Evolutionary conservation across 2,888 invertebrate genomes (phyloP).

Genomic region (Syritta pipiens): DNA sequence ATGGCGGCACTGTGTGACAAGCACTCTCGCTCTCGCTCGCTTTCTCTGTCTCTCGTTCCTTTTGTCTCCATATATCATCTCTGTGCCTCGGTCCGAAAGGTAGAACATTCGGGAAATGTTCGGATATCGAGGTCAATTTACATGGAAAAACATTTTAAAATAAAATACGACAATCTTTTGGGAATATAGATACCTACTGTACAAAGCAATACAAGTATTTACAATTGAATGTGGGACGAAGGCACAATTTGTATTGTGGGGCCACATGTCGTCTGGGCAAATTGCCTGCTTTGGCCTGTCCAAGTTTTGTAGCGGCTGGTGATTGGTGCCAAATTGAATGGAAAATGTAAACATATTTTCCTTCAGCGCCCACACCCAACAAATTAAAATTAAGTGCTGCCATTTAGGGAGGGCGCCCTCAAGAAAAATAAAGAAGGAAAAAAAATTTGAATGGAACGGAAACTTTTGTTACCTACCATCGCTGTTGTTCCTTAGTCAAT

Average conservation of each 20-base stretch:
- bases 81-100: slow-evolving; percentile 32
- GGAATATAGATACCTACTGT: slow-evolving; percentile 22
- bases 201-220: neutral
- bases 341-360: slow-evolving; percentile 69
- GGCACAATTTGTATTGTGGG: slow-evolving; percentile 41
- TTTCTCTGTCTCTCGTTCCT: slow-evolving; percentile 2
- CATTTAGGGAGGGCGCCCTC: slow-evolving; percentile 53
- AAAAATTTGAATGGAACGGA: slow-evolving; percentile 30
- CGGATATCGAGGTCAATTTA: slow-evolving; percentile 49
- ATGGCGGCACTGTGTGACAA: slow-evolving; percentile 8
- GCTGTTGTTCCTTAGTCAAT: slow-evolving; percentile 26
- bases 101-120: slow-evolving; percentile 24
- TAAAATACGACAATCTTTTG: slow-evolving; percentile 65
- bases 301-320: slow-evolving; percentile 37
- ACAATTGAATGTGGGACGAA: slow-evolving; percentile 53
- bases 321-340: slow-evolving; percentile 69
- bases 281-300: slow-evolving; percentile 53
- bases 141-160: slow-evolving; percentile 66
- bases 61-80: slow-evolving; percentile 15
- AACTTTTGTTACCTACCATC: slow-evolving; percentile 23
- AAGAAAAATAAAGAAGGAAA: slow-evolving; percentile 6
- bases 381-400: slow-evolving; percentile 67
- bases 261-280: slow-evolving; percentile 59
- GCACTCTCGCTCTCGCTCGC: neutral
- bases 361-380: slow-evolving; percentile 25